phyloP scores from a whole-genome alignment of 30 jellyfish, hydroid and myxozoan species.

The Turritopsis dohrnii region DNA sequence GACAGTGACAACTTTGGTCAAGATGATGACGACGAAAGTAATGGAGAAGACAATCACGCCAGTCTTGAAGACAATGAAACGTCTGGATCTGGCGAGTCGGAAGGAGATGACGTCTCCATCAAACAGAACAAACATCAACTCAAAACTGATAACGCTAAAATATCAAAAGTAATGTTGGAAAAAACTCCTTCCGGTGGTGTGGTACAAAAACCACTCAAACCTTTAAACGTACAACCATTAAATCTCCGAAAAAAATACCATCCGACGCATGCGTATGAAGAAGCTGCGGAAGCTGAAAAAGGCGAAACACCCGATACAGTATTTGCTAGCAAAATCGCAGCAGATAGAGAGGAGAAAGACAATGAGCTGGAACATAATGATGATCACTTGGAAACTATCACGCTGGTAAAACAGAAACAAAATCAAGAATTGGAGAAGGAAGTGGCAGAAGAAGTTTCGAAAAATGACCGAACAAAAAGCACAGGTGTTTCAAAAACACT shows the following conservation, averaged over 20 bases:
- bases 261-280: constrained; percentile 33
- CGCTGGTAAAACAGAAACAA: not conserved
- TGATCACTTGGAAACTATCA: not conserved
- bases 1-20: not conserved
- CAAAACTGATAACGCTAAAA: not conserved
- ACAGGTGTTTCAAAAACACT: constrained; percentile 29
- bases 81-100: constrained; percentile 36
- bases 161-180: not conserved
- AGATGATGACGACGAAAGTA: constrained; percentile 13
- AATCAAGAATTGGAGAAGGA: constrained; percentile 9
- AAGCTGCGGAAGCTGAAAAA: constrained; percentile 25
- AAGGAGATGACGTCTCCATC: constrained; percentile 26
- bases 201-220: not conserved
- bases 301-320: constrained; percentile 43
- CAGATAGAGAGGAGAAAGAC: constrained; percentile 35
- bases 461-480: not conserved
- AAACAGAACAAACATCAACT: not conserved
- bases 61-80: constrained; percentile 8
- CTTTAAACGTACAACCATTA: not conserved
- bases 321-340: constrained; percentile 30
- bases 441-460: constrained; percentile 20
- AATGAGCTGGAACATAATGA: constrained; percentile 33
- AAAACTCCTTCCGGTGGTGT: constrained; percentile 1
- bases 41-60: constrained; percentile 21
- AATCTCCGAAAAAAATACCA: constrained; percentile 11